phyloP scores from a whole-genome alignment of 2,888 invertebrate genomes.

The Monochamus alternatus region DNA sequence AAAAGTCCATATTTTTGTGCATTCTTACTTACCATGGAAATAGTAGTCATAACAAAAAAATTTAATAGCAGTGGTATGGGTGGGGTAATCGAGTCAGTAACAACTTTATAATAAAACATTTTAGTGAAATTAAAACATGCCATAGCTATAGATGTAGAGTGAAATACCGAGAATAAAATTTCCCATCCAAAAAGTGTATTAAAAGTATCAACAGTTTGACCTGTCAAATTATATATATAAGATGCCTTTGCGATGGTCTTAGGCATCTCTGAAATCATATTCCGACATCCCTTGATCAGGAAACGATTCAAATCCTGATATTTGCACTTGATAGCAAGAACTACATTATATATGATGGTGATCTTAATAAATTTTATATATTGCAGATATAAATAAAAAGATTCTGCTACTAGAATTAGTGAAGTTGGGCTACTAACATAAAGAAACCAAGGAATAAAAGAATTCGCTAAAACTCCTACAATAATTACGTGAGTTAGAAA shows the following conservation, averaged over 20 bases:
- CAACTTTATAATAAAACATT: too few species aligned
- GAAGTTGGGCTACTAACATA: not conserved
- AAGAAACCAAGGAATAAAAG: not conserved
- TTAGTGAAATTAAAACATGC: too few species aligned
- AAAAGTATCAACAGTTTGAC: not conserved
- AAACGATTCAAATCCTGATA: not conserved
- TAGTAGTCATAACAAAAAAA: too few species aligned
- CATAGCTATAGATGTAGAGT: not conserved
- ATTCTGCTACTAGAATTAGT: not conserved
- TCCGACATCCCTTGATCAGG: not conserved
- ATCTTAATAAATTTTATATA: not conserved
- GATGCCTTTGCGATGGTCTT: too few species aligned
- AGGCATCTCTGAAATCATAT: not conserved
- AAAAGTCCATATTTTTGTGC: too few species aligned
- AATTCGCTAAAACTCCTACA: not conserved
- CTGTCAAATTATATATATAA: not conserved
- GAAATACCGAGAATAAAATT: not conserved
- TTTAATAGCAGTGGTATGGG: too few species aligned
- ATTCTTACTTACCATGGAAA: too few species aligned
- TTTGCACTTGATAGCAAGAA: not conserved
- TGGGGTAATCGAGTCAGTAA: too few species aligned
- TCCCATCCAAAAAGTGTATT: slow-evolving; percentile 12
- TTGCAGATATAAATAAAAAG: not conserved
- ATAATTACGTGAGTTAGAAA: not conserved
- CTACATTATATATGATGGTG: not conserved